These are phyloP conservation scores for Drosophila kokeensis DNA, from an alignment of 2,888 invertebrate genomes.

Conservation along the genomic window DNA sequence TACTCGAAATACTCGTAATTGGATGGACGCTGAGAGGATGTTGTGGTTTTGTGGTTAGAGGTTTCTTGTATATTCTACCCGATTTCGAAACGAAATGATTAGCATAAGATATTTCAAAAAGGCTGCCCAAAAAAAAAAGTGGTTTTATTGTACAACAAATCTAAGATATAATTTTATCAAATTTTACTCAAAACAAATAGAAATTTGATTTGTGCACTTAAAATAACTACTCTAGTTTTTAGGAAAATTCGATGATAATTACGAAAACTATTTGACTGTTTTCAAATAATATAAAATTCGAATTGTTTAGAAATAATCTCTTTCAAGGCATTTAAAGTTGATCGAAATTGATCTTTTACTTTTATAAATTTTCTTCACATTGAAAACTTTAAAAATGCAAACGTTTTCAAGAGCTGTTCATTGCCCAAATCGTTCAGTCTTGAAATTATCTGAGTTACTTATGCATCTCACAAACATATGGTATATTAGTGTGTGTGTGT, in stretches of 20 bases:
- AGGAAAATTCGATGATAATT: not conserved
- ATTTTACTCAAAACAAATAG: not conserved
- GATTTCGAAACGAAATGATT: conserved; percentile 22
- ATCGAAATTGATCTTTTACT: not conserved
- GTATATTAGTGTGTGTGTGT: not conserved
- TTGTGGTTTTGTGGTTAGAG: conserved; percentile 64
- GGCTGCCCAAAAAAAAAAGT: not conserved
- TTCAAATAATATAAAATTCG: not conserved
- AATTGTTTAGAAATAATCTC: not conserved
- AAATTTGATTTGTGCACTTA: not conserved
- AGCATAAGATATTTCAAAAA: conserved; percentile 15
- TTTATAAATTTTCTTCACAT: not conserved
- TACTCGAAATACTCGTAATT: conserved; percentile 46
- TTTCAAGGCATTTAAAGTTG: not conserved
- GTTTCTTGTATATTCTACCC: not conserved
- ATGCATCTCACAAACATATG: not conserved
- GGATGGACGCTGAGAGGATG: conserved; percentile 65
- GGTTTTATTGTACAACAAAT: not conserved
- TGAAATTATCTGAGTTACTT: not conserved
- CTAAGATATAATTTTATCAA: not conserved
- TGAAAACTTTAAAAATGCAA: not conserved
- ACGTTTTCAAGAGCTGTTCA: not conserved
- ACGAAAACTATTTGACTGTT: not conserved
- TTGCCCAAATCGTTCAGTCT: not conserved
- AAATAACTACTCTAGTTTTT: not conserved